Percentiles rank a stretch among this genome's conserved stretches.
These are phyloP conservation scores for Camponotus floridanus DNA, from an alignment of 1,140 invertebrate genomes.

Conservation along the genomic window DNA sequence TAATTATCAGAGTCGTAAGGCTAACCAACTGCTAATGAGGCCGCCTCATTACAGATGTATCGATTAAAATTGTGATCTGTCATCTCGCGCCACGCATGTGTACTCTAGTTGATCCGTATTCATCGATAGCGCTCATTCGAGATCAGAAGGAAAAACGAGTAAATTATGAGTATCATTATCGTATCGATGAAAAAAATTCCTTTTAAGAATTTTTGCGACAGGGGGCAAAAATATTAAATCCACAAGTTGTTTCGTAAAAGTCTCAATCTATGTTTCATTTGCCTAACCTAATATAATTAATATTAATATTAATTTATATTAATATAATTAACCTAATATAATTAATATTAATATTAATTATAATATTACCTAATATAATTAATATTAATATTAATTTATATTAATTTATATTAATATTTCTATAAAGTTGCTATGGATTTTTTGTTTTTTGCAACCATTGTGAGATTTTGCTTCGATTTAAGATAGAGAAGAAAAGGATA, in stretches of 20 bases:
- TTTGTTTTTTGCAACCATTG: not conserved
- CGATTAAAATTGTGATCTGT: slow-evolving; percentile 72
- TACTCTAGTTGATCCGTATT: slow-evolving; percentile 31
- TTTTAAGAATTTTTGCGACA: not conserved
- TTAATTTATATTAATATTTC: not conserved
- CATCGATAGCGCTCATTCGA: slow-evolving; percentile 63
- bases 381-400: too few relatives aligned
- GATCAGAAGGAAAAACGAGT: slow-evolving; percentile 9
- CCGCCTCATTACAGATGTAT: slow-evolving; percentile 69
- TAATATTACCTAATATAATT: too few relatives aligned
- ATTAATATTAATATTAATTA: too few relatives aligned
- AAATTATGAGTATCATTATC: not conserved
- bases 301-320: not conserved
- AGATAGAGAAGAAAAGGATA: not conserved
- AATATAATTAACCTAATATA: too few relatives aligned
- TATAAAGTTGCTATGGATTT: not conserved
- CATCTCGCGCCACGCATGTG: slow-evolving; percentile 24
- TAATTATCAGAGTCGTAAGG: slow-evolving; percentile 74
- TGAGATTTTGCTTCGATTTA: not conserved
- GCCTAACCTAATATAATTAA: too few relatives aligned
- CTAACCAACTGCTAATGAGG: slow-evolving; percentile 68
- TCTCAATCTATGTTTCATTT: too few relatives aligned
- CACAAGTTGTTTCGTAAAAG: too few relatives aligned
- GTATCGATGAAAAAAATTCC: slow-evolving; percentile 9
- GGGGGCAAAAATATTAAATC: not conserved